Base-by-base conservation (phyloP, 2,113 vertebrate genomes). In the Periophthalmus modestus region DNA sequence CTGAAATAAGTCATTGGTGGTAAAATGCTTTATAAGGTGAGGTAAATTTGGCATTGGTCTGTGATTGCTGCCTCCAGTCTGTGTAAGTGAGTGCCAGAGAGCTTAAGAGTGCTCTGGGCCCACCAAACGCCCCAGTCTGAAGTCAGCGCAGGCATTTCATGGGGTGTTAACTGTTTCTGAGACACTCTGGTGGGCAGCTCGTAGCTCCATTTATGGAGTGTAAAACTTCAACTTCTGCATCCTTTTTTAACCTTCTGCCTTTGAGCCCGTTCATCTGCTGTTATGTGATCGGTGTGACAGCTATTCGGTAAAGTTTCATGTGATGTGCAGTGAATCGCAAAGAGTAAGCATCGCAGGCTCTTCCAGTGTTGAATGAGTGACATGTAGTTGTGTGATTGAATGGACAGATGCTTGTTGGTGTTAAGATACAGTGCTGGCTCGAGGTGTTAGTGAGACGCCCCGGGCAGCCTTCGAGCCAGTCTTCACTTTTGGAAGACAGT, bases 381-480 rank as follows among this genome's bases (percentile, higher is more conserved):
- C 87, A 79, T 73, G 76, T 88, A 75, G 86, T 82, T 89, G 74
- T 74, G 69, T 83, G 85, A 91, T 86, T 66, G 82, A 87, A 78
- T 79, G 79, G 88, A 88, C 87, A 91, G 81, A 89, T 92, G 87
- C 83, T 91, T 91, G 88, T 89, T 89, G 87, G 84, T 91, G 86
- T 91, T 92, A 89, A 89, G 85, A 85, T 86, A 82, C 68, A 86
- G 83, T 82, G 77, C 77, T 81, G 62, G 80, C 82, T 87, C 7
- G 84, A 86, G 88, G 89, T 92, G 88, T 89, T 88, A 75, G 85
- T 89, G 86, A 89, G 85, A 69, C 5, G 86, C 89, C 88, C 82
- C 85, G 77, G 89, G 89, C 88, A 87, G 78, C 87, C 92, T 90
- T 85, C 82, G 75, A 91, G 86, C 85, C 82, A 85, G 80, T 84